Evolutionary conservation across 2,888 invertebrate species (phyloP).

Genomic region (Erynnis tages): DNA sequence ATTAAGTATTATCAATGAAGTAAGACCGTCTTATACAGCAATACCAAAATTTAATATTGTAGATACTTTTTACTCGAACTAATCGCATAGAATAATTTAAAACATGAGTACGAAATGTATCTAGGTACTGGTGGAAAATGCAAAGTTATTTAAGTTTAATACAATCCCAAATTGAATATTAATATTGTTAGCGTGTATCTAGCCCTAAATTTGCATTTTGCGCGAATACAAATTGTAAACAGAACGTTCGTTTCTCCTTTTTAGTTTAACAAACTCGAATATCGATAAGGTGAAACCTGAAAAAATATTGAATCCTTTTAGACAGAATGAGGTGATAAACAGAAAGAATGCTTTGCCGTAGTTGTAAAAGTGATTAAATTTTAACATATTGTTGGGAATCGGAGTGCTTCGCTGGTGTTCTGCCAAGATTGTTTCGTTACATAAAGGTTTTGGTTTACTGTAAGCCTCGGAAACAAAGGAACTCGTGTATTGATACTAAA

Average conservation of each 20-base stretch:
- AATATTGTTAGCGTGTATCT: conserved; percentile 11
- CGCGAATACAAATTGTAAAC: conserved; percentile 11
- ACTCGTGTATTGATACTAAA: not conserved
- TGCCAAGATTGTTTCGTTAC: conserved; percentile 23
- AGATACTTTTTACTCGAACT: no score
- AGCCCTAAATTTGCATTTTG: conserved; percentile 16
- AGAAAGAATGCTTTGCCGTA: conserved; percentile 5
- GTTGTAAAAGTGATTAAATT: conserved; percentile 21
- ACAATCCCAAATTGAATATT: conserved; percentile 18
- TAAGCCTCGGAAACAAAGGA: conserved; percentile 1
- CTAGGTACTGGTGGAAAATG: not conserved
- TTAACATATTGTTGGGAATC: conserved; percentile 19
- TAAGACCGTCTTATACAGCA: no score
- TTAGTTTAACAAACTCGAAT: not conserved
- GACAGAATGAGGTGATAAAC: not conserved
- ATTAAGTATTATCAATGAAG: no score
- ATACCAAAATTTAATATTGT: no score
- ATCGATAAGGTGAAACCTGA: not conserved
- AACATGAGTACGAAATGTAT: not conserved
- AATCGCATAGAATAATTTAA: not conserved
- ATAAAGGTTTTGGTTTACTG: conserved; percentile 9
- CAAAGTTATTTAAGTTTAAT: conserved; percentile 7
- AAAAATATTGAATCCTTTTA: not conserved
- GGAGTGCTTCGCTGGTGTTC: conserved; percentile 17
- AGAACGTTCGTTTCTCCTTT: conserved; percentile 2